A percentile compares a stretch with the other conserved stretches of the same genome.
phyloP scores from a whole-genome alignment of 2,888 invertebrate genomes.

The Metalampra italica region DNA sequence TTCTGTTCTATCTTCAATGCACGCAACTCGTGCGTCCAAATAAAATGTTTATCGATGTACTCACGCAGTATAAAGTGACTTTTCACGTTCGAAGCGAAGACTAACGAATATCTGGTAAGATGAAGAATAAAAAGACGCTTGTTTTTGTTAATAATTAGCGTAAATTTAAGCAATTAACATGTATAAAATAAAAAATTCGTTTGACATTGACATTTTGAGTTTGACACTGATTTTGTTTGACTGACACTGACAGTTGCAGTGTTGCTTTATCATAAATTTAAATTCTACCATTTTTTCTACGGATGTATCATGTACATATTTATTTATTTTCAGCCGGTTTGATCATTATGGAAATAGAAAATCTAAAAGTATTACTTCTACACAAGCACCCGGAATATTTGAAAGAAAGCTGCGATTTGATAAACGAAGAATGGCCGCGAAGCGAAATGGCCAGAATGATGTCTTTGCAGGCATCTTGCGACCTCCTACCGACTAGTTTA shows the following conservation, averaged over 20 bases:
- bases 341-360: conserved; percentile 44
- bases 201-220: too few relatives aligned
- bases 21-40: conserved; percentile 21
- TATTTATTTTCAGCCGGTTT: background rate
- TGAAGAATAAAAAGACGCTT: conserved; percentile 1
- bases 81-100: conserved; percentile 19
- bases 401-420: conserved; percentile 84
- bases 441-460: conserved; percentile 88
- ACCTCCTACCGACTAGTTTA: conserved; percentile 84
- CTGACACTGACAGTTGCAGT: conserved; percentile 7
- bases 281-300: conserved; percentile 7
- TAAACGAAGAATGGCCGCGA: conserved; percentile 93
- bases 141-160: conserved; percentile 9
- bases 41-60: conserved; percentile 25
- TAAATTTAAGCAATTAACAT: conserved; percentile 5
- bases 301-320: background rate
- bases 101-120: conserved; percentile 16
- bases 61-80: conserved; percentile 17
- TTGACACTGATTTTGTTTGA: background rate
- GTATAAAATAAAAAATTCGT: too few relatives aligned
- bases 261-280: conserved; percentile 5
- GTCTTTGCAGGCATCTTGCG: conserved; percentile 85
- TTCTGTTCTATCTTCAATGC: conserved; percentile 21
- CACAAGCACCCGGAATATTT: conserved; percentile 85
- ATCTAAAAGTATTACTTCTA: conserved; percentile 80